Evolutionary conservation across 1,140 invertebrate species (phyloP).

Genomic region (Ceratosolen solmsi): DNA sequence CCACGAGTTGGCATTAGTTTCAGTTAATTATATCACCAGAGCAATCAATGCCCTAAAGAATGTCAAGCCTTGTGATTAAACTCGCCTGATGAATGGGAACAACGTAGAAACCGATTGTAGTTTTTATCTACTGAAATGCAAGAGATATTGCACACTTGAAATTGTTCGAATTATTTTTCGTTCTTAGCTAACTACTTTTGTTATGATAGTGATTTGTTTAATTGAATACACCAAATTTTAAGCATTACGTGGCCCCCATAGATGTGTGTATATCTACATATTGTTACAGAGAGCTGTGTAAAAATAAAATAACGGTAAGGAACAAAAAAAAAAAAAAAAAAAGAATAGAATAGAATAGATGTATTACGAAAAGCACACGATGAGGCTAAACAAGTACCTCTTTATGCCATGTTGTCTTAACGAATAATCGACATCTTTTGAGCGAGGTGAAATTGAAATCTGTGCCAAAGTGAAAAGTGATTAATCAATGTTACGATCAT

Average conservation of each 20-base stretch:
- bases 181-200: background rate
- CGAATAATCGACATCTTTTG: no score
- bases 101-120: background rate
- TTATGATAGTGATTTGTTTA: no score
- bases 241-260: no score
- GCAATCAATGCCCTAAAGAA: background rate
- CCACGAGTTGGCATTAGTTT: background rate
- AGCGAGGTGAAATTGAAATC: background rate
- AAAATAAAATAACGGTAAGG: no score
- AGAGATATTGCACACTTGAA: background rate
- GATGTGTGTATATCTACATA: no score
- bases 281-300: no score
- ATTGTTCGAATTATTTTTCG: background rate
- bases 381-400: no score
- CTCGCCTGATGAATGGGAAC: background rate
- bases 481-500: background rate
- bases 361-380: no score
- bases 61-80: background rate
- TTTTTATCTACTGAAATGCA: background rate
- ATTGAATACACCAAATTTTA: no score
- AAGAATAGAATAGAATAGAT: no score
- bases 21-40: constrained; percentile 1
- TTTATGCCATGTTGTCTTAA: no score
- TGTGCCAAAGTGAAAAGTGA: background rate
- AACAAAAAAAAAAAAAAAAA: no score